Percentiles rank a stretch among this genome's conserved stretches.
These are phyloP conservation scores for Odocoileus hemionus DNA, from an alignment of 2,113 vertebrate genomes.

Conservation along the genomic window DNA sequence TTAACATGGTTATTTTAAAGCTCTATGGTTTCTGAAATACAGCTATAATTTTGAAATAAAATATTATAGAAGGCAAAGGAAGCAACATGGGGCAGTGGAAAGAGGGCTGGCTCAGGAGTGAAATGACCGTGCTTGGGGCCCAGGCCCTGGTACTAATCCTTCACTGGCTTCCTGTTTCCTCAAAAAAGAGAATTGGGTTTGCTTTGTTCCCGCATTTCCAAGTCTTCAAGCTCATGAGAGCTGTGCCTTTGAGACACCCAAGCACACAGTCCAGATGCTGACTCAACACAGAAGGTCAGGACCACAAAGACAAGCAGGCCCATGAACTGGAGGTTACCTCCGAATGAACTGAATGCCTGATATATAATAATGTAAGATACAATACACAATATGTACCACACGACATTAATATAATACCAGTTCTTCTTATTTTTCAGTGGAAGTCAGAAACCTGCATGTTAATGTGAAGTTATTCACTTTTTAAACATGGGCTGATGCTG, in stretches of 20 bases:
- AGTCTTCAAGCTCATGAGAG: neutral
- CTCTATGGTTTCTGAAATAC: neutral
- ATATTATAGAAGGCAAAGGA: neutral
- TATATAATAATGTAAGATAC: neutral
- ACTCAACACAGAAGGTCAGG: neutral
- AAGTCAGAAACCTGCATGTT: constrained; percentile 1
- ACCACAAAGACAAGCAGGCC: neutral
- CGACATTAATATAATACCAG: neutral
- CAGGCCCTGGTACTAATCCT: fast-evolving
- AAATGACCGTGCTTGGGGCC: fast-evolving
- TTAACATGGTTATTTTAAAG: constrained; percentile 3
- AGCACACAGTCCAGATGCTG: neutral
- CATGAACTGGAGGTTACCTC: neutral
- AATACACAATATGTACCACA: neutral
- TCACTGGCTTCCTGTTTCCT: neutral
- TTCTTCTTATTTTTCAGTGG: neutral
- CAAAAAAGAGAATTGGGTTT: neutral
- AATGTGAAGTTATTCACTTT: neutral
- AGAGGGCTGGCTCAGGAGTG: neutral
- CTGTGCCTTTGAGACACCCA: neutral
- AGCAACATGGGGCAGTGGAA: no score
- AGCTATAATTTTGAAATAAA: neutral
- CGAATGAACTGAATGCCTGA: fast-evolving
- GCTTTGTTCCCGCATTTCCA: neutral
- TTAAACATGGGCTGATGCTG: neutral